Evolutionary conservation across 2,797 vertebrate genomes (phyloP).

Genomic region (Periophthalmus magnuspinnatus): DNA sequence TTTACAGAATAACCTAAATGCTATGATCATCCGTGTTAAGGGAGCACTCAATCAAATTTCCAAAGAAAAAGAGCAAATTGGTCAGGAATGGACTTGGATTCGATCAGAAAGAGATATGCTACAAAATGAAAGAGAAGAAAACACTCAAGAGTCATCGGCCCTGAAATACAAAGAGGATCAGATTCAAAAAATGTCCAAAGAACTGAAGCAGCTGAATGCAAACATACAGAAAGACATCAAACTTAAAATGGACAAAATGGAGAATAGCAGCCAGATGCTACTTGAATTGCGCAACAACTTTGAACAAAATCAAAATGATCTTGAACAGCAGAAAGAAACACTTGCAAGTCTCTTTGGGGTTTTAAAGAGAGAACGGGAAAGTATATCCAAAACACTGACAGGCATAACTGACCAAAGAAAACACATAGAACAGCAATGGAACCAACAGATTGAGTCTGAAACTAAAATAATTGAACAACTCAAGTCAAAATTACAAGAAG

Average conservation of each 20-base stretch:
- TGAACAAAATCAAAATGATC: neutral
- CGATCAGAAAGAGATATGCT: neutral
- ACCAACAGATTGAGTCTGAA: neutral
- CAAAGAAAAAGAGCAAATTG: neutral
- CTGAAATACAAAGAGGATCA: constrained; percentile 16
- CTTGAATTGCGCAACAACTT: neutral
- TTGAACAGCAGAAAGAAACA: neutral
- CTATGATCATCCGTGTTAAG: neutral
- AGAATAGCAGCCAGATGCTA: neutral
- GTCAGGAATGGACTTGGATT: neutral
- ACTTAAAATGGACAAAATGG: neutral
- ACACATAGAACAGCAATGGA: constrained; percentile 5
- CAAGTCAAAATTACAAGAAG: constrained; percentile 9
- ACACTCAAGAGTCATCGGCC: constrained; percentile 1
- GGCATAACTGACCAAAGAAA: constrained; percentile 35
- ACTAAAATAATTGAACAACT: neutral
- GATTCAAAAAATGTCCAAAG: neutral
- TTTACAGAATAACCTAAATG: neutral
- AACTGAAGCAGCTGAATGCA: constrained; percentile 11
- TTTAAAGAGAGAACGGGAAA: neutral
- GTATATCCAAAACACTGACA: constrained; percentile 9
- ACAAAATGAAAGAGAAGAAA: neutral
- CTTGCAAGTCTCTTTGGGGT: neutral
- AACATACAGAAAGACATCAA: neutral
- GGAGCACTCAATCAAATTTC: neutral